Percentiles rank a stretch among this genome's conserved stretches.
These are phyloP conservation scores for Patella caerulea DNA, from an alignment of 2,888 invertebrate genomes.

Conservation along the genomic window DNA sequence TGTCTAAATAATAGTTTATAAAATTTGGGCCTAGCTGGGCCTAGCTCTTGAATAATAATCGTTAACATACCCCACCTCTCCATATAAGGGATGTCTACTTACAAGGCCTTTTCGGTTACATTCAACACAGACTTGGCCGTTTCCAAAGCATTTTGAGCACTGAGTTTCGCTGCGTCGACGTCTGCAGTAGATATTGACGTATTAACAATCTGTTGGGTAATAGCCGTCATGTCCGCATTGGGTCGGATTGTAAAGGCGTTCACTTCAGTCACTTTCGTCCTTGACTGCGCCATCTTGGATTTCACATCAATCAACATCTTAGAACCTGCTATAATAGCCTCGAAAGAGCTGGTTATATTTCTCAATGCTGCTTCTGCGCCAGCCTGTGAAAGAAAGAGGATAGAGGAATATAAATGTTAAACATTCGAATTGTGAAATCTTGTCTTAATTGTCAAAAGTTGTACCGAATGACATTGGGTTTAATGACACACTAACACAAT, in stretches of 20 bases:
- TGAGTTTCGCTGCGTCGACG: constrained; percentile 18
- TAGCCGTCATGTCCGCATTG: constrained; percentile 15
- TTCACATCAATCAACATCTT: background rate
- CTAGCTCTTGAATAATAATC: too few relatives aligned
- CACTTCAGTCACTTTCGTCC: background rate
- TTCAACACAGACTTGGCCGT: constrained; percentile 16
- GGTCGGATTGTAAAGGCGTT: constrained; percentile 11
- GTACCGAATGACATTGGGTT: too few relatives aligned
- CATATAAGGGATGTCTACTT: background rate
- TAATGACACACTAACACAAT: too few relatives aligned
- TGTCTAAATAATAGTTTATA: too few relatives aligned
- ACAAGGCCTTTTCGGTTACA: constrained; percentile 25
- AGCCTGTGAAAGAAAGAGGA: background rate
- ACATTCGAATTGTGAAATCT: too few relatives aligned
- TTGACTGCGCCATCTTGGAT: constrained; percentile 9
- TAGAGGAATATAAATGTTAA: too few relatives aligned
- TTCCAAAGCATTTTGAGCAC: constrained; percentile 15
- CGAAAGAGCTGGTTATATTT: constrained; percentile 20
- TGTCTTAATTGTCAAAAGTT: too few relatives aligned
- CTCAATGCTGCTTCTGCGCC: constrained; percentile 11
- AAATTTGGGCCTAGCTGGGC: too few relatives aligned
- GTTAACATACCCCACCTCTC: too few relatives aligned
- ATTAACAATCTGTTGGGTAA: constrained; percentile 18
- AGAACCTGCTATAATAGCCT: constrained; percentile 15
- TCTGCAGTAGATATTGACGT: constrained; percentile 13